phyloP scores from a whole-genome alignment of 2,888 invertebrate species.

The Euplexia lucipara region DNA sequence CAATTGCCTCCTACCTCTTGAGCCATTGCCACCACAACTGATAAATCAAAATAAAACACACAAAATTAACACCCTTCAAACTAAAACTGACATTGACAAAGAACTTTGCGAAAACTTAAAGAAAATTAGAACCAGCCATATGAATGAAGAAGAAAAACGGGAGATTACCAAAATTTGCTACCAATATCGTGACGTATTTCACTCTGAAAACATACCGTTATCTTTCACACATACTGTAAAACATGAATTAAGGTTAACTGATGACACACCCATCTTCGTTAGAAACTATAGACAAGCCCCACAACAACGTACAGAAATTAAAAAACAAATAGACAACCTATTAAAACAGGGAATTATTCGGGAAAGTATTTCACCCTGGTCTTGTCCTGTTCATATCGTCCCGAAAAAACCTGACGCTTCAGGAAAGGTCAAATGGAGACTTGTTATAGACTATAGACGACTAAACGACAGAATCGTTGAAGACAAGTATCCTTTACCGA shows the following conservation, averaged over 20 bases:
- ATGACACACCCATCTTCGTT: background rate
- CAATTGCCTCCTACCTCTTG: background rate
- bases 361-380: conserved; percentile 3
- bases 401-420: no score
- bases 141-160: no score
- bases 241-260: background rate
- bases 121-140: no score
- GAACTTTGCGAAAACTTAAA: no score
- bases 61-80: background rate
- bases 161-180: background rate
- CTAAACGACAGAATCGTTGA: conserved; percentile 2
- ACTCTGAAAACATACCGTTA: background rate
- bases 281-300: conserved; percentile 5
- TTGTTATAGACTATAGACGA: conserved; percentile 10
- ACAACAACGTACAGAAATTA: background rate
- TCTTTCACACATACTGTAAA: background rate
- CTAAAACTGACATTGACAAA: no score
- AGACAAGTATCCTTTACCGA: conserved; percentile 5
- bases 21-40: background rate
- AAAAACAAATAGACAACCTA: background rate
- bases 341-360: background rate
- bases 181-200: background rate
- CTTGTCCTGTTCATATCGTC: no score
- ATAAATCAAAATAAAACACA: conserved; percentile 1
- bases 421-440: conserved; percentile 4